Evolutionary conservation across 2,888 invertebrate genomes (phyloP), one percentile per base, ranked within the genome.

Genomic region (Cryptocheilus praepositus): DNA sequence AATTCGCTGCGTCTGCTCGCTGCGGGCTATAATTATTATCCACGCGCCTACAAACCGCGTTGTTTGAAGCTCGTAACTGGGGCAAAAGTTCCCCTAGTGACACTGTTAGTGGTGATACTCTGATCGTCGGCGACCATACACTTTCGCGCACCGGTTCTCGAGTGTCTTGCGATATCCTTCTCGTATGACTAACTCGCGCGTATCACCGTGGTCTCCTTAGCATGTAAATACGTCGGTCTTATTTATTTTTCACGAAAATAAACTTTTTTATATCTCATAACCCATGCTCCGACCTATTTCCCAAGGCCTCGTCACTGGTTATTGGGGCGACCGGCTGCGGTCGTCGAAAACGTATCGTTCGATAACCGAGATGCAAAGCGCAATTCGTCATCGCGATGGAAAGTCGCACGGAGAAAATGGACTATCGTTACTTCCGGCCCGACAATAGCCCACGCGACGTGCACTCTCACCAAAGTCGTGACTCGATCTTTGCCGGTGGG

Each of bases 401-500:
- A 83, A 83, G 83, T 79, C 69, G 74, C 67, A 66, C 58, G 63
- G 76, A 81, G 84, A 81, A 84, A 85, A 84, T 81, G 73, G 69
- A 72, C 72, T 80, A 74, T 67, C 70, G 63, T 73, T 65, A 71
- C 73, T 84, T 85, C 85, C 82, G 83, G 81, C 60, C 70, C 53
- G 63, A 43, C 43, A 46, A 18, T 54, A 70, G 70, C 62, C 60
- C 60, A 68, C 59, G 60, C 61, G 65, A 56, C 21, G 54, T 58
- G 57, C 73, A 82, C 83, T 83, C 83, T 83, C 83, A 80, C 82
- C 63, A 66, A 61, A 61, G 63, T 64, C 71, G 61, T 72, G 60
- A 21, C 36, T 18, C 36, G 62, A 75, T 68, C 49, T 28, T 59
- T 19, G 46, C 3, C 46, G 45, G 49, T 49, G 49, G 16, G n/a